Percentiles rank a stretch among this genome's conserved stretches.
These are phyloP conservation scores for Procambarus clarkii DNA, from an alignment of 1,140 invertebrate genomes.

Conservation along the genomic window DNA sequence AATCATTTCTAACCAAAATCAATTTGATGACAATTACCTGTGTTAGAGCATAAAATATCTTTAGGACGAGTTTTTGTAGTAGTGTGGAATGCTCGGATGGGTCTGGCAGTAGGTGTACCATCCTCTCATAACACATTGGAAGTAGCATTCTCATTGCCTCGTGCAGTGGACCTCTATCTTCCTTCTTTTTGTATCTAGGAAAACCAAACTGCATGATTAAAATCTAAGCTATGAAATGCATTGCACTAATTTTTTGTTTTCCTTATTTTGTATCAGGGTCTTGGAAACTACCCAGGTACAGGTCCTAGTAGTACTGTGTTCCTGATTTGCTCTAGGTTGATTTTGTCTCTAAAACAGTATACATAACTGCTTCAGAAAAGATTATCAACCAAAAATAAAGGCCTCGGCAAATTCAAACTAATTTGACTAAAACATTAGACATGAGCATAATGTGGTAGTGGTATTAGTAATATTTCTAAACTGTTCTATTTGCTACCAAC, in stretches of 20 bases:
- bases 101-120: constrained; percentile 88
- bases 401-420: too few species aligned
- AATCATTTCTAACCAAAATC: too few species aligned
- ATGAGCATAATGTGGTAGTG: too few species aligned
- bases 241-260: too few species aligned
- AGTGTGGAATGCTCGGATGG: constrained; percentile 90
- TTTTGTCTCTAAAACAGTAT: neutral
- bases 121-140: constrained; percentile 93
- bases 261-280: constrained; percentile 2
- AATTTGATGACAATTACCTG: constrained; percentile 79
- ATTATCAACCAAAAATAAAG: constrained; percentile 15
- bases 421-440: too few species aligned
- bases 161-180: constrained; percentile 91
- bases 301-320: neutral
- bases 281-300: neutral
- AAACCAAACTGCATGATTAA: neutral
- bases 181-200: constrained; percentile 88
- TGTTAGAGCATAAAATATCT: constrained; percentile 96
- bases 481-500: too few species aligned
- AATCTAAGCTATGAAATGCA: neutral
- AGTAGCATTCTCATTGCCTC: constrained; percentile 96
- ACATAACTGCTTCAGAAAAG: neutral
- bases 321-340: constrained; percentile 30
- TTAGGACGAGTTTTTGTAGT: constrained; percentile 96
- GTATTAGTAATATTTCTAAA: too few species aligned